Evolutionary conservation across 2,113 vertebrate species (phyloP).

Genomic region (Tamias sibiricus): DNA sequence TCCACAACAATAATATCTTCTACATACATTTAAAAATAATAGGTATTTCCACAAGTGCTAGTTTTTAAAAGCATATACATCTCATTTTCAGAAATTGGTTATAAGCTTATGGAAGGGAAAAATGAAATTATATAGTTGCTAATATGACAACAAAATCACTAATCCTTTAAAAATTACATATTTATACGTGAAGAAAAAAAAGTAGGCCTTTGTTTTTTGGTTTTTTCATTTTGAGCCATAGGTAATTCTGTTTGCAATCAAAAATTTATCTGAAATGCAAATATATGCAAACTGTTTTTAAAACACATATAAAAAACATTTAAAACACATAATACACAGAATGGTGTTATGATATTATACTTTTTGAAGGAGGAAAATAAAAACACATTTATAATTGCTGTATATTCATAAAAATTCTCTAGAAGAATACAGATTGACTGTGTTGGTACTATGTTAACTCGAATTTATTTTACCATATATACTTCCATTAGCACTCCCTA

Average conservation of each 20-base stretch:
- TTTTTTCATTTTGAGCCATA: conserved; percentile 67
- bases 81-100: conserved; percentile 15
- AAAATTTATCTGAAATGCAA: conserved; percentile 40
- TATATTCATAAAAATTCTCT: not conserved
- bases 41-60: not conserved
- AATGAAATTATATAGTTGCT: not conserved
- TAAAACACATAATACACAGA: not conserved
- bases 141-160: conserved; percentile 18
- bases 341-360: not conserved
- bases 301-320: no score
- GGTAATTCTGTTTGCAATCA: conserved; percentile 70
- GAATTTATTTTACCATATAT: not conserved
- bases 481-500: not conserved
- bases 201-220: no score
- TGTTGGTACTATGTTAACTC: not conserved
- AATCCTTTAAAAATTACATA: conserved; percentile 6
- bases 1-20: not conserved
- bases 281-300: not conserved
- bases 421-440: not conserved
- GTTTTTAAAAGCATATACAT: not conserved
- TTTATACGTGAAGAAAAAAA: conserved; percentile 1
- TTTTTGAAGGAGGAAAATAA: conserved; percentile 5
- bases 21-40: not conserved
- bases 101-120: not conserved
- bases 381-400: not conserved